Evolutionary conservation across 64 coral and sea anemone species (phyloP), one percentile per base, ranked within the genome.

Genomic region (Porites australiensis): DNA sequence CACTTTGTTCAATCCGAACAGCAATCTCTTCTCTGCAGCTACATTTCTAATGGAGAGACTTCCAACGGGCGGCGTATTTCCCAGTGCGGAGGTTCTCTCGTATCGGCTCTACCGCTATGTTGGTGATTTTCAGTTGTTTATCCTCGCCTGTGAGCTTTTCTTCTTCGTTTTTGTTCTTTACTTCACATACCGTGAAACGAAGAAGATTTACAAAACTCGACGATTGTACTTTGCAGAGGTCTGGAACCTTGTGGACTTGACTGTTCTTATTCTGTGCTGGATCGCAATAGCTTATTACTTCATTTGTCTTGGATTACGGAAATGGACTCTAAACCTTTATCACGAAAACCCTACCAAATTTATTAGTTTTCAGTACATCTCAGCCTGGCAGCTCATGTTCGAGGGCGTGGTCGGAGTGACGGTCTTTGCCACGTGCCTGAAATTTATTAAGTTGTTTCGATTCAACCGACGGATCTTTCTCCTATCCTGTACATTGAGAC

Each of bases 381-480:
- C 89, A 59, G 70, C 98, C 15, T 99, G 94, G 98, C 91, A 99
- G 22, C 77, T 94, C 50, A 45, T 83, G 50, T 93, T 99, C 22
- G 98, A 99, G 70, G 92, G 78, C 75, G 78, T 91, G 55, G 90
- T 99, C 19, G 98, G 83, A 9, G 75, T 96, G n/a, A 52, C 89
- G 0, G 89, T 93, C 20, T 99, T 99, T 72, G 50, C 72, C n/a
- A 60, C 75, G 4, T 92, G 75, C 6, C 63, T 96, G 16, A 99
- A 99, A 69, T 88, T 96, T 73, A 78, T 99, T 50, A 93, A 94
- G 47, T 74, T 99, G 15, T 88, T 99, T 18, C 88, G 79, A 47
- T 99, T 99, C 71, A 99, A 99, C 84, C 89, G 93, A 37, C 86
- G 92, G 50, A 99, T 99, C 77, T 99, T 89, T 64, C 73, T 96